Evolutionary conservation across 2,797 vertebrate species (phyloP), one percentile per base, ranked within the genome.

Genomic region (Hybognathus amarus): DNA sequence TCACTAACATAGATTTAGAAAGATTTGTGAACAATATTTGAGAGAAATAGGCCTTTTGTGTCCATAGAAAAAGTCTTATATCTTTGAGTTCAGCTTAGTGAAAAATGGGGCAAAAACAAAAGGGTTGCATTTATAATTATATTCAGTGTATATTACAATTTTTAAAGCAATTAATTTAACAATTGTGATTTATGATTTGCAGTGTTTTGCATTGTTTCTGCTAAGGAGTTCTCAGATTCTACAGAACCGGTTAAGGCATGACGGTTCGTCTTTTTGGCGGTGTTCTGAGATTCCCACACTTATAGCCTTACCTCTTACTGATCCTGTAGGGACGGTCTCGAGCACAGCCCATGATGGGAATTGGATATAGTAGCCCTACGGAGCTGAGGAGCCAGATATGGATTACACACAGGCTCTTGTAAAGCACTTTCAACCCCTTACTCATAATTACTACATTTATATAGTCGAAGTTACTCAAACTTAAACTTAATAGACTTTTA

Each of bases 311-410:
- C 98, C 98, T 99, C 96, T 99, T 99, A 95, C 98, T 99, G 97
- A 99, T 98, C 94, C 98, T 96, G 96, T 99, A 99, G 90, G 96
- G 93, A 98, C 98, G 74, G 98, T 99, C 96, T 99, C 98, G 93
- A 99, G 96, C 92, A 97, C 96, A n/a, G 94, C 98, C 98, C 89
- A 98, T 99, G 96, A 99, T 86, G 91, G 98, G 98, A n/a, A 93
- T 99, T 99, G 95, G 98, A 99, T 95, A 99, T 99, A 95, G 98
- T 99, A 94, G 98, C 98, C 96, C 98, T 97, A 96, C 97, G 98
- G 90, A 99, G 95, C 98, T 99, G 97, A 96, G 96, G 96, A 98
- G 96, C 96, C 97, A 97, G 88, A 90, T 93, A 68, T 24, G 56
- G 17, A 67, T 85, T 85, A 86, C 77, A 20, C 3, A 33, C 11